Evolutionary conservation across 1,140 invertebrate genomes (phyloP), one percentile per base, ranked within the genome.

Genomic region (Hydropsyche tenuis): DNA sequence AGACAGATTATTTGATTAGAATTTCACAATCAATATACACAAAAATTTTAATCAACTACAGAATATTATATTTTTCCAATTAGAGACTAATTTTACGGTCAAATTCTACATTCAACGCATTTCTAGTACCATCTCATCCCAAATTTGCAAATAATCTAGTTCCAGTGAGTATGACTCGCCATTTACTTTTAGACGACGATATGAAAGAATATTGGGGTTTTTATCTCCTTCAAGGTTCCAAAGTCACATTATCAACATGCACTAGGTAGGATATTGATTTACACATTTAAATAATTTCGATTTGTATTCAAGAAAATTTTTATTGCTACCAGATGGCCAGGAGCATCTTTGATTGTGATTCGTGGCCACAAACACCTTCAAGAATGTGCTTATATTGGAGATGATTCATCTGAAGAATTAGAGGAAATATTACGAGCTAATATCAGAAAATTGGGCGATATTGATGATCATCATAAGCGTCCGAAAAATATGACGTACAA

Each of bases 161-260:
- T 14, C 87, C 86, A 0, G 85, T 93, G 4, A 86, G 87, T 7
- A 92, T 93, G 90, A 88, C 88, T 0, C 85, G 92, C 60, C 85
- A 90, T 73, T 78, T 93, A 64, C 83, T 87, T 12, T 80, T 93
- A n/a, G 88, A 90, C 69, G 92, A 93, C 78, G 92, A 93, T 77
- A 90, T 91, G 84, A 93, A 93, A 80, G 92, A 93, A 80, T 93
- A 93, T 79, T 93, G 92, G 92, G 92, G 92, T 7, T 93, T 93
- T 81, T 93, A 93, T 80, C 82, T 94, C n/a, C 82, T 93, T 0
- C 86, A 88, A 77, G 92, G 91, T 1, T 93, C 92, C 11, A 87
- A 86, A 5, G 90, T 93, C 3, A 91, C 89, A 0, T 88, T 94
- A 0, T 91, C 90, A 0, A 87, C 90, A 71, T 94, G 92, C 83